phyloP scores from a whole-genome alignment of 2,888 invertebrate genomes.

The Thecophora atra region DNA sequence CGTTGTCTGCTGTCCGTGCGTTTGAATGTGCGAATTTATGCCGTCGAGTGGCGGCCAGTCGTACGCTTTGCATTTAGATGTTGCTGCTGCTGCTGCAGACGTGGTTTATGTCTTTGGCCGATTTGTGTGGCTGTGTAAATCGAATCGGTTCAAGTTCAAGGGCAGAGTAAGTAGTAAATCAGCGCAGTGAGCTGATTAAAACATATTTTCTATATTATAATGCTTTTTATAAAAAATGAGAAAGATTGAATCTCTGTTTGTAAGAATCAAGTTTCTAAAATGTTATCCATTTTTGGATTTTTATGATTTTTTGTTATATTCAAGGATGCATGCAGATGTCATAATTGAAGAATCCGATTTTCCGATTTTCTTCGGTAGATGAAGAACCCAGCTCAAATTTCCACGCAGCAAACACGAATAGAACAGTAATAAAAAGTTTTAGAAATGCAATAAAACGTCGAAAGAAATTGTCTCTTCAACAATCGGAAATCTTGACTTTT shows the following conservation, averaged over 20 bases:
- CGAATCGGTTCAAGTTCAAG: constrained; percentile 8
- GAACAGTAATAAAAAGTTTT: constrained; percentile 45
- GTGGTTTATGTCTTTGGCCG: neutral
- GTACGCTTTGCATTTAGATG: neutral
- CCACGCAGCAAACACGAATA: neutral
- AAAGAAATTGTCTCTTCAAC: constrained; percentile 43
- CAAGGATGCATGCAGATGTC: too few relatives aligned
- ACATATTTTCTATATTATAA: neutral
- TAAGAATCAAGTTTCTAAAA: too few relatives aligned
- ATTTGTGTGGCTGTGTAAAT: neutral
- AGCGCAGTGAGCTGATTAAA: neutral
- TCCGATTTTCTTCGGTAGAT: too few relatives aligned
- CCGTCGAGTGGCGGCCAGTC: neutral
- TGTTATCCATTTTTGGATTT: too few relatives aligned
- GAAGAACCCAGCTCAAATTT: constrained; percentile 8
- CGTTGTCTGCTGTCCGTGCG: constrained; percentile 4
- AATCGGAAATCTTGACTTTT: neutral
- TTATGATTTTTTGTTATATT: neutral
- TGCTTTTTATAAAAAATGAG: too few relatives aligned
- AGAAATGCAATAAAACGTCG: constrained; percentile 54
- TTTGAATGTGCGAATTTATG: constrained; percentile 14
- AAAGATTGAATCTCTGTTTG: too few relatives aligned
- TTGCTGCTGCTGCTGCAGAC: neutral
- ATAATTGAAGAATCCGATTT: too few relatives aligned
- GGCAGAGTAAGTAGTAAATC: neutral